Evolutionary conservation across 2,113 vertebrate species (phyloP), one percentile per base, ranked within the genome.

Genomic region (Rallus limicola): DNA sequence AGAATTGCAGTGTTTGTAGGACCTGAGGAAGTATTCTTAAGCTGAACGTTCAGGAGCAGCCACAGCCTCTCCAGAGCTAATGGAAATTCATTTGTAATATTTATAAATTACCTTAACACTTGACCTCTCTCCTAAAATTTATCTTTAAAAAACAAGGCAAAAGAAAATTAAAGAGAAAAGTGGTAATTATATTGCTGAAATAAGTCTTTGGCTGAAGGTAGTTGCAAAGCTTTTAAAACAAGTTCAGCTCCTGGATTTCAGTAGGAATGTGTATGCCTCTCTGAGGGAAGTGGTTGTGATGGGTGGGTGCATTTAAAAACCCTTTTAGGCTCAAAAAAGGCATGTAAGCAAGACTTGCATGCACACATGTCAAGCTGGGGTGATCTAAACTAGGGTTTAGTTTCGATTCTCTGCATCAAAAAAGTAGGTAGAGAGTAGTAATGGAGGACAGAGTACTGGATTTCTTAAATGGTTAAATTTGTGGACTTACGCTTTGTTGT

Each of bases 21-120:
- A 94, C 91, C 75, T 94, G 71, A 88, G 92, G 97, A 96, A 95
- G 85, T 93, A 86, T 93, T 96, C 97, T 58, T 33, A 77, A 92
- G 63, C 28, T 75, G 89, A 78, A 33, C 76, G 18, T 8, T 63
- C 74, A 84, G 90, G 36, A 90, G 72, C 76, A 92, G 93, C 88
- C 59, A 67, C 55, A 88, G 65, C 40, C 55, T 90, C 69, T 91
- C 42, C 56, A 44, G 80, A 91, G 69, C 70, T 96, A 91, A 96
- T 94, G 93, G 88, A 79, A 88, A 94, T 93, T 90, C n/a, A 82
- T 86, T 72, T 93, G 62, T 90, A 88, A 74, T 95, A 92, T 92
- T 96, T 94, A 94, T 93, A 93, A 95, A 96, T 93, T 94, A 63
- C 75, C 42, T 88, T 90, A 93, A 83, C 90, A 92, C 96, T 93